Base-by-base conservation (phyloP, 2,888 invertebrate species). In the Papilio protenor region DNA sequence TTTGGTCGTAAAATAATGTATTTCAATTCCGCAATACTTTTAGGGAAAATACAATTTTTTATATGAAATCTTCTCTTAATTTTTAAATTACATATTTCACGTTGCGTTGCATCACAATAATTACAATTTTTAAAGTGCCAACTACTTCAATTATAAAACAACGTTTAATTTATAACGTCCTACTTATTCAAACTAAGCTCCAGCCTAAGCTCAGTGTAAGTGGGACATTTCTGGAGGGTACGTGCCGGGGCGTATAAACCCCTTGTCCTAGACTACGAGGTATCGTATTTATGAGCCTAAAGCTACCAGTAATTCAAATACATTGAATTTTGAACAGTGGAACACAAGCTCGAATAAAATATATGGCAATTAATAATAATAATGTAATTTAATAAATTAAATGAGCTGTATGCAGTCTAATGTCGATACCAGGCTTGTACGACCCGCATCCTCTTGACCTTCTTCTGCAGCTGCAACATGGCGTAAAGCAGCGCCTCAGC, bases 401-500 rank as follows among this genome's bases (percentile, higher is more conserved):
- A 11, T 18, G 8, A 45, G 16, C 3, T n/a, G n/a, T 3, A 47
- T 47, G 33, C 12, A 70, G 45, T 70, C 72, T 55, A 94, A 84
- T 91, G 88, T 0, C 94, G 88, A 75, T 90, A 91, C 92, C 94
- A 94, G 64, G 83, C 83, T 82, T 91, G 97, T 10, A 95, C 80
- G 0, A 92, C 87, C 79, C 95, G 95, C 96, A 96, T 96, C 21
- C 97, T 95, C 87, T 98, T 98, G 18, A 98, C 96, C 89, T 98
- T 98, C 92, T 97, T 98, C 92, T 98, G 98, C 8, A 98, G 94
- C 87, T 97, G 97, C 76, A 98, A 93, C 86, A 98, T 95, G 40
- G 96, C 97, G 87, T 98, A 99, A 76, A 98, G 92, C 21, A 98
- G 92, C 1, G 98, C 98, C 92, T 99, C 98, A 0, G 98, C 98